Evolutionary conservation across 1,140 invertebrate species (phyloP), one percentile per base, ranked within the genome.

Genomic region (Lepidurus couesii): DNA sequence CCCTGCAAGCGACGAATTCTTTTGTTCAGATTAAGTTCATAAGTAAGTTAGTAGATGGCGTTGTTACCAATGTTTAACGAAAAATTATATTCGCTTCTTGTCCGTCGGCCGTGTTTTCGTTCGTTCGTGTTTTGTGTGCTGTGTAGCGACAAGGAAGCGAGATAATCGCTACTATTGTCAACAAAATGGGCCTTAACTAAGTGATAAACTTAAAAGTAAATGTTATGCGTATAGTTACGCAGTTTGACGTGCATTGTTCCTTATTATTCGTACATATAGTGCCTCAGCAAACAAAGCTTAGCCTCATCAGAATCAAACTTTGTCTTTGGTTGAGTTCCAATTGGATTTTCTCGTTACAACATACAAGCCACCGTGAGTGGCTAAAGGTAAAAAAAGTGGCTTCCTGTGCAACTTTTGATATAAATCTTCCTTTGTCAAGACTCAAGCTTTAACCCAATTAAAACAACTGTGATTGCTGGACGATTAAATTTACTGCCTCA

Each of bases 111-210:
- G 53, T 65, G 53, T 65, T 65, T 65, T 65, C n/a, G 53, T 65
- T 21, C 13, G 16, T 21, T 65, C 13, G 53, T 65, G 53, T 65
- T 21, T 21, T 13, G 13, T 65, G 53, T 65, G 53, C 53, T n/a
- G 53, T 65, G 53, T 65, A 65, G 53, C 13, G 13, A 65, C 53
- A 65, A 65, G 53, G 53, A 65, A 65, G 53, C 53, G 53, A 65
- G 53, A 65, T 65, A 65, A 65, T 65, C 53, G 53, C 53, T 21
- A 5, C 53, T 65, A n/a, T 65, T 13, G 53, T 65, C 53, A 65
- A 65, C 53, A 65, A 16, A 65, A 65, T 65, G 53, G 53, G 53
- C 53, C 53, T 65, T 65, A 65, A 65, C 53, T 65, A 65, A 65
- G 53, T 65, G 53, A 65, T 65, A 65, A 65, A 13, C 53, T 21